phyloP scores from a whole-genome alignment of 2,888 invertebrate species.

The Metellina segmentata region DNA sequence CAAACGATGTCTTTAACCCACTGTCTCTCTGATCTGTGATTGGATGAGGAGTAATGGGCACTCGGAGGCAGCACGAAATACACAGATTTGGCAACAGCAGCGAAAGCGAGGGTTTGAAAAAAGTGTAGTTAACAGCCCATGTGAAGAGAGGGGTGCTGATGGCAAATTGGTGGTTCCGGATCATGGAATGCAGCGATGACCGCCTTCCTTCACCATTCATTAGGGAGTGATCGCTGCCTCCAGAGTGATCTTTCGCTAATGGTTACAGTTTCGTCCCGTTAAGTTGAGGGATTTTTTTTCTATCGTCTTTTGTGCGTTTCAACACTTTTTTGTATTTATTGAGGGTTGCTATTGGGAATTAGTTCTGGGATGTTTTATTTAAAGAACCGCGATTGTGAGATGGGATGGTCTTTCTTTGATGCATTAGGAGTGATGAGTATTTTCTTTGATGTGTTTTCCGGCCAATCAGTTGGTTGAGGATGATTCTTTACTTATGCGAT shows the following conservation, averaged over 20 bases:
- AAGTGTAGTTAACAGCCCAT: constrained; percentile 63
- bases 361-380: neutral
- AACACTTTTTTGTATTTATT: neutral
- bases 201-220: constrained; percentile 12
- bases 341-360: neutral
- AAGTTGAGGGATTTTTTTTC: constrained; percentile 24
- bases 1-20: neutral
- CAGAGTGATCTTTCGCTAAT: constrained; percentile 39
- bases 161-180: constrained; percentile 66
- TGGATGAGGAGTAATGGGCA: constrained; percentile 29
- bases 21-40: neutral
- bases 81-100: constrained; percentile 22
- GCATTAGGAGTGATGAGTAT: too few species aligned
- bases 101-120: constrained; percentile 14
- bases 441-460: too few species aligned
- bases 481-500: too few species aligned
- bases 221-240: constrained; percentile 31
- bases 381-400: neutral
- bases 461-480: too few species aligned
- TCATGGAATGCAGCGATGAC: constrained; percentile 57
- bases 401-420: too few species aligned
- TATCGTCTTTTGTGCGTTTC: neutral
- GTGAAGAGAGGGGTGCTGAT: constrained; percentile 55
- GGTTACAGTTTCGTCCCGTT: constrained; percentile 38
- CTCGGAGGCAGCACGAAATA: constrained; percentile 39